Percentiles rank a stretch among this genome's conserved stretches.
Conservation (phyloP, 2,888 invertebrate genomes). For the Spodoptera picta region DNA sequence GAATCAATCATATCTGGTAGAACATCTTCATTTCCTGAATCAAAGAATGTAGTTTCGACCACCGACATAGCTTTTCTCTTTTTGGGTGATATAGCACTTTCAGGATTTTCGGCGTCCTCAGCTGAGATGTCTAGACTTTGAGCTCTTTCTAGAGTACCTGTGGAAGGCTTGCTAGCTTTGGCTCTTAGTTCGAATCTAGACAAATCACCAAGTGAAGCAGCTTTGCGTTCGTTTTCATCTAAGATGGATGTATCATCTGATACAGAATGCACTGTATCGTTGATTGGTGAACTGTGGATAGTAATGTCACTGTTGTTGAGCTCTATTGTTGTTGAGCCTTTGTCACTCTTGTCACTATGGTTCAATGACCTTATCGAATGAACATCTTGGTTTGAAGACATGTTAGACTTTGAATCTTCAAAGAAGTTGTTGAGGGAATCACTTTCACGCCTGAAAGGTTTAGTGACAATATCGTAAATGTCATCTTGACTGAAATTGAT, state of each 20-base stretch:
- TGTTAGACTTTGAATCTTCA: constrained; percentile 83
- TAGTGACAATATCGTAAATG: constrained; percentile 87
- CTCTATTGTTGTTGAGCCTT: constrained; percentile 91
- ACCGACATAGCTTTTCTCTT: constrained; percentile 91
- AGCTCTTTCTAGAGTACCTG: constrained; percentile 92
- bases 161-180: constrained; percentile 81
- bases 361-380: constrained; percentile 82
- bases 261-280: constrained; percentile 79
- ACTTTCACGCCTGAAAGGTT: constrained; percentile 83
- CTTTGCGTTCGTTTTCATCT: constrained; percentile 91
- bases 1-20: constrained; percentile 82
- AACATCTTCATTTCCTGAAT: constrained; percentile 77
- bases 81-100: constrained; percentile 86
- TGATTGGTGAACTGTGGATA: constrained; percentile 91
- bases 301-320: constrained; percentile 93
- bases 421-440: constrained; percentile 85
- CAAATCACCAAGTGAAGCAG: constrained; percentile 93
- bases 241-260: constrained; percentile 84
- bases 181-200: constrained; percentile 90
- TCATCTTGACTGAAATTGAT: constrained; percentile 86
- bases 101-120: constrained; percentile 83
- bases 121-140: constrained; percentile 93
- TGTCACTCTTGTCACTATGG: constrained; percentile 85
- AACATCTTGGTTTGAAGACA: constrained; percentile 83
- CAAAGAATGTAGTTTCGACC: constrained; percentile 83